Base-by-base conservation (phyloP, 2,888 invertebrate genomes). In the Tetranychus truncatus region DNA sequence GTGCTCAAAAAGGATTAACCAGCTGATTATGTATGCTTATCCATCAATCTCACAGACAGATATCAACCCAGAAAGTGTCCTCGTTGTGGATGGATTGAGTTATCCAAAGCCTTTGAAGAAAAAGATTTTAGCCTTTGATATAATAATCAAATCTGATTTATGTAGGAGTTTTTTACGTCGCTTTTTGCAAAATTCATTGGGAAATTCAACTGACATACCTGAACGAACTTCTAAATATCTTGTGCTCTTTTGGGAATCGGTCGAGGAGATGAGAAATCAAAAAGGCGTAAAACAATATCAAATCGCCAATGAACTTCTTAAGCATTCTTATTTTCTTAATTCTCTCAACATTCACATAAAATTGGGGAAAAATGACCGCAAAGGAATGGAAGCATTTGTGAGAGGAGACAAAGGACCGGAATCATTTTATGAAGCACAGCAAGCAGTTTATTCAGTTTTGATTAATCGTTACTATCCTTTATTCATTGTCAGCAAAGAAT, bases 381-480 rank as follows among this genome's bases (percentile, higher is more conserved):
- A 91, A 82, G 86, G 89, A 78, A 92, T 94, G 88, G 93, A 93
- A 82, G 87, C 89, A 18, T 94, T 93, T 83, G 84, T 94, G 75
- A 83, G 91, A 77, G 75, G 75, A 34, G 69, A 75, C 67, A 75
- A 66, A 80, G 91, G 91, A 0, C 91, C 91, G 24, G 91, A 90
- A 83, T 90, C 91, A 45, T 92, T 93, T 83, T 91, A 89, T 81
- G 90, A 91, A 82, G 90, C 92, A 24, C 92, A 93, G 82, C 88
- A 88, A 24, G 87, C 88, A 77, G 89, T 93, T 9, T 86, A 90
- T 15, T 88, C 88, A 80, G 88, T 88, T 0, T 85, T 94, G 76
- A 91, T 92, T 81, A 90, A 91, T 78, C 90, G 92, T 82, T 91
- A 92, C 82, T 94, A 92, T 83, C 89, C 91, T 74, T 89, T 92